These are phyloP conservation scores for Panthera uncia DNA, from an alignment of 2,113 vertebrate genomes.

Conservation along the genomic window DNA sequence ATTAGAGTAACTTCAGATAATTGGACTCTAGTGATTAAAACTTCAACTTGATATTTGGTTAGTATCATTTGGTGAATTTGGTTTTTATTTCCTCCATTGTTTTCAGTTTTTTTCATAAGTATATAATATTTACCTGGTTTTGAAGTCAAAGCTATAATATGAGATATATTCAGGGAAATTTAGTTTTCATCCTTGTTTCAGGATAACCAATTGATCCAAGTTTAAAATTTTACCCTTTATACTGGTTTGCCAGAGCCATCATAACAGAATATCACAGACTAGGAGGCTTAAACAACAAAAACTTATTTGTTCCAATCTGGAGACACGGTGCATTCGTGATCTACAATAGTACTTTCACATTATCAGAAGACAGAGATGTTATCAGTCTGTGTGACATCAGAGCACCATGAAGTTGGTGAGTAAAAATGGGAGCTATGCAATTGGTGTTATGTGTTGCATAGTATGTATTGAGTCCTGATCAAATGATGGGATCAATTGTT, in stretches of 20 bases:
- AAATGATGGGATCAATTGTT: neutral
- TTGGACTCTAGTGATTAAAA: neutral
- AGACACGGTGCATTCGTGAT: neutral
- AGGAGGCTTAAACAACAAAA: neutral
- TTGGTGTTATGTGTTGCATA: neutral
- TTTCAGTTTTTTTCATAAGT: neutral
- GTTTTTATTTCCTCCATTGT: neutral
- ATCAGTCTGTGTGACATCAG: neutral
- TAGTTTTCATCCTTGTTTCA: neutral
- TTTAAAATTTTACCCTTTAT: neutral
- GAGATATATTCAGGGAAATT: neutral
- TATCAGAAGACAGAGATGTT: neutral
- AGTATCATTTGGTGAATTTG: neutral
- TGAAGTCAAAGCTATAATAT: neutral
- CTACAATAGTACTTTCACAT: neutral
- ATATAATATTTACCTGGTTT: neutral
- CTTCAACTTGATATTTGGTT: neutral
- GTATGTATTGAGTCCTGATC: neutral
- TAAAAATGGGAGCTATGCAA: neutral
- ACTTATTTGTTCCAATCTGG: neutral
- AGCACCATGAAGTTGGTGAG: neutral
- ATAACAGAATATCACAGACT: neutral
- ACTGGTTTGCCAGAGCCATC: neutral
- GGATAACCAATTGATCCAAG: neutral
- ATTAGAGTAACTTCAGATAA: conserved; percentile 3